phyloP scores from a whole-genome alignment of 2,797 vertebrate genomes.

The Hemitrygon akajei region DNA sequence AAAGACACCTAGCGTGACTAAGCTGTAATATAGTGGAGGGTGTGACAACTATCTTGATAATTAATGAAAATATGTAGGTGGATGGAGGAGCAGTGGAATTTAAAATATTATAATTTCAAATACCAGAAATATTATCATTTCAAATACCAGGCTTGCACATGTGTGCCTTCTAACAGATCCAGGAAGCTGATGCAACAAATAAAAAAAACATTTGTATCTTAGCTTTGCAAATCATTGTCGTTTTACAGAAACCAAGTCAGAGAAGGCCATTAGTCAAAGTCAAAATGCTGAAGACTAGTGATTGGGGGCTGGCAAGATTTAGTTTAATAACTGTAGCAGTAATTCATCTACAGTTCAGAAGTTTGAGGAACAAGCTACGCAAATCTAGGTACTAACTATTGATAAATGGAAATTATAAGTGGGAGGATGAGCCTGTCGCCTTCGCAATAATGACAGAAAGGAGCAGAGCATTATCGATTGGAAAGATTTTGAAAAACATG shows the following conservation, averaged over 20 bases:
- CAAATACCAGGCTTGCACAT: not conserved
- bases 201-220: not conserved
- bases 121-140: not conserved
- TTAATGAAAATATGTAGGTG: not conserved
- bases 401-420: too few species aligned
- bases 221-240: not conserved
- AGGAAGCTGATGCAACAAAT: not conserved
- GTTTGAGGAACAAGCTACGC: too few species aligned
- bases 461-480: too few species aligned
- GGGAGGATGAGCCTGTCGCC: too few species aligned
- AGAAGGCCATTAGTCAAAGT: not conserved
- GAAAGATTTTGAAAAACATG: too few species aligned
- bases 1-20: not conserved
- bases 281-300: too few species aligned
- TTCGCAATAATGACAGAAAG: too few species aligned
- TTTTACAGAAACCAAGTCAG: not conserved
- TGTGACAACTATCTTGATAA: not conserved
- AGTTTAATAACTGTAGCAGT: too few species aligned
- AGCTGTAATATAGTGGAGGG: not conserved
- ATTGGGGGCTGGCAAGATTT: too few species aligned
- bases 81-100: not conserved
- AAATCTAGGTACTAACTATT: too few species aligned
- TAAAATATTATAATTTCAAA: not conserved
- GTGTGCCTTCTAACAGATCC: not conserved
- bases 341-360: too few species aligned